These are phyloP conservation scores for Anarsia innoxiella DNA, from an alignment of 2,888 invertebrate species.

Conservation along the genomic window DNA sequence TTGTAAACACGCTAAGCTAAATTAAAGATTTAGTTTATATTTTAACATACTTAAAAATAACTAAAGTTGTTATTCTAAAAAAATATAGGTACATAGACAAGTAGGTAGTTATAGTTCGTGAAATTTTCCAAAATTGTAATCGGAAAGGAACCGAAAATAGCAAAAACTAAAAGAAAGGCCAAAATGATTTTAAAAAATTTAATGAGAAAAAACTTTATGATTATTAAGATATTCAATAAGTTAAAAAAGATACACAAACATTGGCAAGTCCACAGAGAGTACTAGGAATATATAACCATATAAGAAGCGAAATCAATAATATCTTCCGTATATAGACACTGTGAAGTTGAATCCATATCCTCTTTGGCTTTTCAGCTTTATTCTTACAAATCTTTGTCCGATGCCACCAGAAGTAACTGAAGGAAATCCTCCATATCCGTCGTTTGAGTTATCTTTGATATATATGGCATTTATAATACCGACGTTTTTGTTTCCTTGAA, in stretches of 20 bases:
- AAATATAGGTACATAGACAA: too few species aligned
- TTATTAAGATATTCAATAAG: too few species aligned
- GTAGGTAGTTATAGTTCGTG: too few species aligned
- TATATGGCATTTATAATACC: conserved; percentile 51
- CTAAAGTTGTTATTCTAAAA: too few species aligned
- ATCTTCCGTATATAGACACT: conserved; percentile 59
- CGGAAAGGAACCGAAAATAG: too few species aligned
- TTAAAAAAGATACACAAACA: not conserved
- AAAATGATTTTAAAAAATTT: too few species aligned
- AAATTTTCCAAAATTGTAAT: too few species aligned
- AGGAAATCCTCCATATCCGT: conserved; percentile 55
- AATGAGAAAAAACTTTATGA: too few species aligned
- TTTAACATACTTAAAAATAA: too few species aligned
- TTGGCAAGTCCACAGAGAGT: conserved; percentile 6
- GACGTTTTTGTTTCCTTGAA: conserved; percentile 46
- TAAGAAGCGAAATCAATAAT: conserved; percentile 14
- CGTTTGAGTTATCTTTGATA: conserved; percentile 47
- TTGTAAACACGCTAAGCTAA: too few species aligned
- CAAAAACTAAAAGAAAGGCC: too few species aligned
- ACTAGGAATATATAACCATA: conserved; percentile 4
- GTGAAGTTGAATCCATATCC: conserved; percentile 58
- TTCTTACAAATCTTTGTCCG: conserved; percentile 54
- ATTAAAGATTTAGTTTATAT: too few species aligned
- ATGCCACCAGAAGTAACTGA: conserved; percentile 55
- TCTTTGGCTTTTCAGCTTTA: conserved; percentile 61